These are phyloP conservation scores for Probosciger aterrimus DNA, from an alignment of 2,113 vertebrate genomes.

Conservation along the genomic window DNA sequence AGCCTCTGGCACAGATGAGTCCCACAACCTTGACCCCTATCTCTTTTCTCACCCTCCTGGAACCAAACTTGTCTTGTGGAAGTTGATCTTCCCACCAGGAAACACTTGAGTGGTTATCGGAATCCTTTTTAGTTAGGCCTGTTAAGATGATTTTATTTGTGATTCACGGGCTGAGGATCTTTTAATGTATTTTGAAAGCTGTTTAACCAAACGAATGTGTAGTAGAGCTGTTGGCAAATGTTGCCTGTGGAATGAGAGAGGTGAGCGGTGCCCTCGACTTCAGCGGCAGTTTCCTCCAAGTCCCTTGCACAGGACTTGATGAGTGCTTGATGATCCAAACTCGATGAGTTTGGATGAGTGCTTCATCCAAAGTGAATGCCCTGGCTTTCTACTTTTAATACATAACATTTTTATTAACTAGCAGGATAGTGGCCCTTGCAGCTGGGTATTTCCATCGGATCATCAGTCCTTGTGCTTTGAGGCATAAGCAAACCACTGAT, in stretches of 20 bases:
- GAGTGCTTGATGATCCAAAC: background rate
- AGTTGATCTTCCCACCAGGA: background rate
- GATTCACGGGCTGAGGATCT: background rate
- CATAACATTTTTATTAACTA: background rate
- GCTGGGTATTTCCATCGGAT: background rate
- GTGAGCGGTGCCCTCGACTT: background rate
- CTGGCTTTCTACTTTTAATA: background rate
- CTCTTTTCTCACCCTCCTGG: background rate
- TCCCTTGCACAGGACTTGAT: accelerated
- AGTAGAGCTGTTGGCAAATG: background rate
- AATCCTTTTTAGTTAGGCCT: background rate
- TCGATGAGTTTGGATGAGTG: too few relatives aligned
- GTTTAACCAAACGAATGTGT: conserved; percentile 31
- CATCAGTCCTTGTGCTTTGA: background rate
- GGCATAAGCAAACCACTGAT: background rate
- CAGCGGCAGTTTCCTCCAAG: background rate
- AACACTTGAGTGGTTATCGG: background rate
- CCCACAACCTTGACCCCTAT: background rate
- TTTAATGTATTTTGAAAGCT: background rate
- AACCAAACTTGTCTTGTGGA: background rate
- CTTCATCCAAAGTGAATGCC: background rate
- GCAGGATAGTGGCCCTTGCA: background rate
- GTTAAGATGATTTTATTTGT: background rate
- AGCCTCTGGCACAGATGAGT: background rate
- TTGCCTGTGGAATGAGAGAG: background rate